These are phyloP conservation scores for Stegophylla sp. DNA, from an alignment of 2,888 invertebrate genomes.

Conservation along the genomic window DNA sequence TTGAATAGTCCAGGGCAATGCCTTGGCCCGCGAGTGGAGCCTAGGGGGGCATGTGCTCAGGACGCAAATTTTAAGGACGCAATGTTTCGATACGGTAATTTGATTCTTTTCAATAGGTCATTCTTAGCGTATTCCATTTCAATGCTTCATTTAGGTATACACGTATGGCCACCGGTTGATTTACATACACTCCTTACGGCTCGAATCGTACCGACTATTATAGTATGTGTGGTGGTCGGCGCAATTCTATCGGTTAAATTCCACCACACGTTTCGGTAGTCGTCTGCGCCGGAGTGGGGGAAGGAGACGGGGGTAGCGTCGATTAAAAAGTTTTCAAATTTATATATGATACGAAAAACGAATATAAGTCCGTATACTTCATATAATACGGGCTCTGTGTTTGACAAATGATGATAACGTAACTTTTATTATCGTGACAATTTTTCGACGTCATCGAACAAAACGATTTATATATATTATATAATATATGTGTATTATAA, in stretches of 20 bases:
- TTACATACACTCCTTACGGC: neutral
- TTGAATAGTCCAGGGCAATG: too few relatives aligned
- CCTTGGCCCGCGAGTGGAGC: too few relatives aligned
- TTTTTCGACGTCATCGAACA: neutral
- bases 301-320: neutral
- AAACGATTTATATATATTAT: too few relatives aligned
- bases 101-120: too few relatives aligned
- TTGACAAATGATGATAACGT: constrained; percentile 15
- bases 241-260: neutral
- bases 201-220: neutral
- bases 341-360: constrained; percentile 3
- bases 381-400: neutral
- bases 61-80: too few relatives aligned
- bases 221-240: neutral
- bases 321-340: constrained; percentile 25
- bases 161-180: too few relatives aligned
- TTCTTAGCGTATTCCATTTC: too few relatives aligned
- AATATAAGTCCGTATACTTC: constrained; percentile 28
- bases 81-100: too few relatives aligned
- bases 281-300: neutral
- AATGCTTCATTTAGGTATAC: too few relatives aligned
- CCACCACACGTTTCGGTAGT: neutral
- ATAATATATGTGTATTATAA: too few relatives aligned
- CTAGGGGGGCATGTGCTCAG: too few relatives aligned
- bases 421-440: constrained; percentile 35